Base-by-base conservation (phyloP, 1,140 invertebrate species). In the Macrocentrus cingulum region DNA sequence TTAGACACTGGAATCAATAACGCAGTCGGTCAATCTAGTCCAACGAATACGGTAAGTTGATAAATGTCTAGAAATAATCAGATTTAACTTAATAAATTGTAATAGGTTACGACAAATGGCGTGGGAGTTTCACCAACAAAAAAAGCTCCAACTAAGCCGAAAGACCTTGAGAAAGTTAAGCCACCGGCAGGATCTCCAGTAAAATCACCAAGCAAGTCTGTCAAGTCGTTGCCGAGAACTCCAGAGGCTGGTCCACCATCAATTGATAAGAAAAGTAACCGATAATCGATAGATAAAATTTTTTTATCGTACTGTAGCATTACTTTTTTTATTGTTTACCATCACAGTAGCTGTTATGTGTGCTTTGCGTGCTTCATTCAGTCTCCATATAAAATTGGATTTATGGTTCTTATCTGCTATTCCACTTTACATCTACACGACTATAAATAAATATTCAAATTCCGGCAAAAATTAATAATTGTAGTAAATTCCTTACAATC, bases 1-100 rank as follows among this genome's bases (percentile, higher is more conserved):
- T 84, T 83, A 91, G 89, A 89, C 79, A 85, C 87, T 20, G 88
- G 90, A 74, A 90, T 90, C 67, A 88, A 90, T 67, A 90, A 87
- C 74, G 88, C 86, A 36, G 87, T 88, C 11, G 87, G 90, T 70
- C 88, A 90, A 74, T 85, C 86, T 34, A 88, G 85, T 46, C 88
- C 89, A 78, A 86, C 37, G 67, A 66, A 42, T 57, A 63, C 67
- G 63, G 88, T 90, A 72, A 85, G 82, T 84, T 50, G 42, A 15
- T 16, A n/a, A n/a, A n/a, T n/a, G n/a, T n/a, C n/a, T n/a, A n/a
- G n/a, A n/a, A n/a, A n/a, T n/a, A 5, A 11, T 20, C 25, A n/a
- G 23, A 20, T 13, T 5, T 42, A 55, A 18, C 41, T 45, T 49
- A 37, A 19, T 46, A 6, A 18, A 20, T 1, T 15, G 7, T 36